Base-by-base conservation (phyloP, 2,888 invertebrate genomes). In the Synanthedon andrenaeformis region DNA sequence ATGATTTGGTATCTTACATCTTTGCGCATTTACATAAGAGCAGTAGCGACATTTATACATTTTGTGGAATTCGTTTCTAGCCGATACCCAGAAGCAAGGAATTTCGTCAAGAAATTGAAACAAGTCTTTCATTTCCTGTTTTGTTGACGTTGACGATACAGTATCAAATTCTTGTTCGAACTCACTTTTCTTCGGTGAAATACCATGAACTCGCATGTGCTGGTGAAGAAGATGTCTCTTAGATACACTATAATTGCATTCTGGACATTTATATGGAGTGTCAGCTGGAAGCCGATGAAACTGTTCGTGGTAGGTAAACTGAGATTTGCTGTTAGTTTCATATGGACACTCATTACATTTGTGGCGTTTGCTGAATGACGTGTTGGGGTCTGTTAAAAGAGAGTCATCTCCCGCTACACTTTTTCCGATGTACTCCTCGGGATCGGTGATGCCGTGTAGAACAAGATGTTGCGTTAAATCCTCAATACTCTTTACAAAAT, bases 11-110 rank as follows among this genome's bases (percentile, higher is more conserved):
- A 96, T 92, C 74, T 94, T 94, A 50, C 92, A 91, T 66, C 93
- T 92, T 52, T 94, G 89, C n/a, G 92, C 88, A 70, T 94, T 94
- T 12, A 95, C 93, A 72, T 94, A 94, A 0, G 96, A 95, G 71
- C 96, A 96, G 71, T 90, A 92, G 41, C 93, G 90, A 71, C 96
- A 96, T 71, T 94, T 94, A 72, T 92, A 93, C 92, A 96, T 94
- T 80, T 95, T 95, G 53, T 91, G 90, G 57, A 94, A 91, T 54
- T 91, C 90, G 12, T 91, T 92, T 57, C 90, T 90, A 45, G 92
- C 91, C 0, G 92, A 92, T 0, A 94, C 93, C 93, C 94, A 94
- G 4, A 94, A 93, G 53, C 91, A 82, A 0, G 93, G 93, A 53
- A 92, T 91, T 63, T 93, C 93, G 63, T 72, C 91, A 11, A 84